These are phyloP conservation scores for Acanthisitta chloris DNA, from an alignment of 2,113 vertebrate species.

Conservation along the genomic window DNA sequence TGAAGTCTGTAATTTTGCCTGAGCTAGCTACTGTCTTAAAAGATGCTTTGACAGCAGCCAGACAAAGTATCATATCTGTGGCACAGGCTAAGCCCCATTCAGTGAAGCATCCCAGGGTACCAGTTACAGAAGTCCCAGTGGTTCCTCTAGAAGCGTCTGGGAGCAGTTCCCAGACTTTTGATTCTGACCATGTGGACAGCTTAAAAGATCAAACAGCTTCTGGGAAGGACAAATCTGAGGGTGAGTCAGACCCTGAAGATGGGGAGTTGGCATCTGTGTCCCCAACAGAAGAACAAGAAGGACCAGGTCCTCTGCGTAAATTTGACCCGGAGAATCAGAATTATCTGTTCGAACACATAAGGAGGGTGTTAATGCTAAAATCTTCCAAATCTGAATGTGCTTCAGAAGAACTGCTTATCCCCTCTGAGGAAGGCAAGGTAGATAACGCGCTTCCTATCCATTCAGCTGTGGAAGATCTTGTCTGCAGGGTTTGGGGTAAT, in stretches of 20 bases:
- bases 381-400: background rate
- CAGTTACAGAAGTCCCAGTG: slow-evolving; percentile 19
- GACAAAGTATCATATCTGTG: slow-evolving; percentile 4
- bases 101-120: background rate
- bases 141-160: slow-evolving; percentile 4
- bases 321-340: slow-evolving; percentile 43
- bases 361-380: slow-evolving; percentile 32
- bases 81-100: background rate
- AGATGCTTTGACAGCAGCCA: slow-evolving; percentile 35
- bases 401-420: background rate
- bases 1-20: slow-evolving; percentile 55
- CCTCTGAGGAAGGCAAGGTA: background rate
- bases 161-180: background rate
- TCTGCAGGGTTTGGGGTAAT: slow-evolving; percentile 42
- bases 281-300: slow-evolving; percentile 13
- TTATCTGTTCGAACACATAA: slow-evolving; percentile 51
- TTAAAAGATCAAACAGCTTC: background rate
- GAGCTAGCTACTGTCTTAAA: slow-evolving; percentile 52
- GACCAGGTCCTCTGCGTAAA: background rate
- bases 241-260: background rate
- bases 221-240: background rate
- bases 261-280: background rate
- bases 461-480: slow-evolving; percentile 47
- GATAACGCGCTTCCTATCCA: slow-evolving; percentile 51
- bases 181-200: background rate